Evolutionary conservation across 2,797 vertebrate species (phyloP).

Genomic region (Gephyroberyx darwinii): DNA sequence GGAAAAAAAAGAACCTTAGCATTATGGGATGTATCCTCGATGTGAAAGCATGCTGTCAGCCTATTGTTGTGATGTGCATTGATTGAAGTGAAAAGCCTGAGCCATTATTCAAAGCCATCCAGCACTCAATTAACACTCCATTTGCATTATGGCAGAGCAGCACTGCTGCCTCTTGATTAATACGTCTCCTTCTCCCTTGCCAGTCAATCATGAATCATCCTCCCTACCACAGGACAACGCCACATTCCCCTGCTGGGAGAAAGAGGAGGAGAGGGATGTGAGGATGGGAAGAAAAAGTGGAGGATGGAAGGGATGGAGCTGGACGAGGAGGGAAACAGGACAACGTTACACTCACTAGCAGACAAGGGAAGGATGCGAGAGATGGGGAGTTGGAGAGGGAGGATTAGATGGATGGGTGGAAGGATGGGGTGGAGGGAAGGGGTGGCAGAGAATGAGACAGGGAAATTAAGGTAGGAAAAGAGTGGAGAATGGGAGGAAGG

Average conservation of each 20-base stretch:
- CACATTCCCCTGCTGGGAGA: slow-evolving; percentile 36
- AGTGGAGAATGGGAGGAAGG: slow-evolving; percentile 4
- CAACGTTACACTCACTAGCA: too few species aligned
- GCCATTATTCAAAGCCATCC: slow-evolving; percentile 81
- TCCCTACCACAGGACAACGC: slow-evolving; percentile 57
- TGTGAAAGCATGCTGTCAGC: slow-evolving; percentile 59
- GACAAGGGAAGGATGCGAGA: neutral
- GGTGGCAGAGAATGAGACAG: neutral
- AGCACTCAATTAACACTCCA: slow-evolving; percentile 82
- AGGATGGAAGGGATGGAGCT: slow-evolving; percentile 36
- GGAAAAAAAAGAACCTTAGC: slow-evolving; percentile 28
- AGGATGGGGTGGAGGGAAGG: too few species aligned
- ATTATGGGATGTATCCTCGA: slow-evolving; percentile 61
- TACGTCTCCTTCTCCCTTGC: slow-evolving; percentile 70
- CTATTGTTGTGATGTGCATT: slow-evolving; percentile 78
- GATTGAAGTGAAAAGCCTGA: slow-evolving; percentile 75
- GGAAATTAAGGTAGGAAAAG: too few species aligned
- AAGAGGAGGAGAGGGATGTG: neutral
- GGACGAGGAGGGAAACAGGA: neutral
- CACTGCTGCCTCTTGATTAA: slow-evolving; percentile 76
- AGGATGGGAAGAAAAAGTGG: slow-evolving; percentile 27
- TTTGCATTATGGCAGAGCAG: slow-evolving; percentile 80
- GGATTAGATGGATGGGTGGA: slow-evolving; percentile 5
- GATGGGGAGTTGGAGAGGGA: neutral
- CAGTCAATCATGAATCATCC: slow-evolving; percentile 83